Evolutionary conservation across 2,888 invertebrate genomes (phyloP).

Genomic region (Serripes groenlandicus): DNA sequence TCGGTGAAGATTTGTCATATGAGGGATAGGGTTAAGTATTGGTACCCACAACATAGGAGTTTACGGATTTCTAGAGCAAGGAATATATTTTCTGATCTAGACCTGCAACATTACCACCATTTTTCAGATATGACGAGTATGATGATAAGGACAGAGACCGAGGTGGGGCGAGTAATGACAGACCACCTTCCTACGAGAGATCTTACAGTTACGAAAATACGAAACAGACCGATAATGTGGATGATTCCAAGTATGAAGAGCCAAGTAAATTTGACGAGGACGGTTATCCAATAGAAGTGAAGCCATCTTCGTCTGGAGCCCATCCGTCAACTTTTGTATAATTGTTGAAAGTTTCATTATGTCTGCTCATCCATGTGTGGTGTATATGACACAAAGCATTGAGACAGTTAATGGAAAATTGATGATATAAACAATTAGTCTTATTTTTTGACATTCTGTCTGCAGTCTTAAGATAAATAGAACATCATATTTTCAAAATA

Average conservation of each 20-base stretch:
- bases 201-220: slow-evolving; percentile 23
- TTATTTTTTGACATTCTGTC: not conserved
- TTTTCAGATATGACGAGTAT: slow-evolving; percentile 39
- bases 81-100: too few species aligned
- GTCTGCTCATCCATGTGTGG: too few species aligned
- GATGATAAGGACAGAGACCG: slow-evolving; percentile 55
- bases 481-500: too few species aligned
- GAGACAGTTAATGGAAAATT: too few species aligned
- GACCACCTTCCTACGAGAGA: slow-evolving; percentile 12
- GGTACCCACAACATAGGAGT: too few species aligned
- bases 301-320: slow-evolving; percentile 7
- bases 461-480: too few species aligned
- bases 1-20: too few species aligned
- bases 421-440: not conserved
- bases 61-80: too few species aligned
- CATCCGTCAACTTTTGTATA: slow-evolving; percentile 52
- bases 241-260: slow-evolving; percentile 64
- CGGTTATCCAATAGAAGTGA: slow-evolving; percentile 66
- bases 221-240: slow-evolving; percentile 39
- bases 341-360: not conserved
- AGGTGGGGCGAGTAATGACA: slow-evolving; percentile 11
- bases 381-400: too few species aligned
- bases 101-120: too few species aligned
- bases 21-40: too few species aligned
- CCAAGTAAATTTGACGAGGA: slow-evolving; percentile 76